These are phyloP conservation scores for Mormyrops attenuatus DNA, from an alignment of 2,797 vertebrate species.

Conservation along the genomic window DNA sequence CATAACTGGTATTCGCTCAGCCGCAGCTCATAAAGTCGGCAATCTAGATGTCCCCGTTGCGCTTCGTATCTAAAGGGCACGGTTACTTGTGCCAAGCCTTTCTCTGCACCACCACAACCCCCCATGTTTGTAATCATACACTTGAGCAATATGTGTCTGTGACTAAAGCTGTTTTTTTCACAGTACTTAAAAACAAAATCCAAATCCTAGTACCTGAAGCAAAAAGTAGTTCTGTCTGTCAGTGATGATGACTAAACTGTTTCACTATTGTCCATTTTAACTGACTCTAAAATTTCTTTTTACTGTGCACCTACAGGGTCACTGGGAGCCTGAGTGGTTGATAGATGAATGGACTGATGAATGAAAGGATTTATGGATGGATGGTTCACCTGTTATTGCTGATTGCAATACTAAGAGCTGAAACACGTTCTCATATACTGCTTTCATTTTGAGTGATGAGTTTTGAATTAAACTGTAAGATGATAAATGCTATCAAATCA, in stretches of 20 bases:
- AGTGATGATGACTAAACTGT: neutral
- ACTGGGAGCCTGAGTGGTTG: neutral
- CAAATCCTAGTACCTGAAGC: neutral
- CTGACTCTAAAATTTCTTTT: neutral
- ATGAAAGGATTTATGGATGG: neutral
- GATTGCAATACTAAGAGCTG: neutral
- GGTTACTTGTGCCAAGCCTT: neutral
- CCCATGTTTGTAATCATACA: slow-evolving; percentile 47
- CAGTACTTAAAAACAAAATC: slow-evolving; percentile 24
- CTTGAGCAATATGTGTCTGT: slow-evolving; percentile 22
- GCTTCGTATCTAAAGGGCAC: slow-evolving; percentile 18
- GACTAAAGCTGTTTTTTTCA: slow-evolving; percentile 36
- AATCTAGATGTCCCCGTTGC: slow-evolving; percentile 26
- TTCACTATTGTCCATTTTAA: neutral
- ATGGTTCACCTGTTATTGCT: neutral
- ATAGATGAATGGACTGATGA: neutral
- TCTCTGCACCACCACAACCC: slow-evolving; percentile 19
- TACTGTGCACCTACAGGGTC: neutral
- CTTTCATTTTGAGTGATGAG: neutral
- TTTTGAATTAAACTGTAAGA: neutral
- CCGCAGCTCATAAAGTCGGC: slow-evolving; percentile 37
- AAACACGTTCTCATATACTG: neutral
- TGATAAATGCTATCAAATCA: neutral
- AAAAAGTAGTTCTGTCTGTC: neutral
- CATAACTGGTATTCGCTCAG: slow-evolving; percentile 38